These are phyloP conservation scores for Amphipoea lucens DNA, from an alignment of 2,888 invertebrate species.

Conservation along the genomic window DNA sequence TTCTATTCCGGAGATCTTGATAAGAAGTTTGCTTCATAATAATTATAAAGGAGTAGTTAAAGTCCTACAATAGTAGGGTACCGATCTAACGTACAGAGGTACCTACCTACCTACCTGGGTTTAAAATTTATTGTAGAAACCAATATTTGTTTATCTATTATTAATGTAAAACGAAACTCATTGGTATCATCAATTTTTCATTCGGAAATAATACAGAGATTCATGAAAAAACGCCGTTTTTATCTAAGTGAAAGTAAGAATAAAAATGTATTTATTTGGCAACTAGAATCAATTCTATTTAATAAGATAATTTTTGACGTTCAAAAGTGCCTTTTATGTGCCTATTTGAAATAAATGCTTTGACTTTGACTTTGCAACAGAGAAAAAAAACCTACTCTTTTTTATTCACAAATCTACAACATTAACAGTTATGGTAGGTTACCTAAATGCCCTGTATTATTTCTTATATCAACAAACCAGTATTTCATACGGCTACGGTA, in stretches of 20 bases:
- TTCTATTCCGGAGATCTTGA: no score
- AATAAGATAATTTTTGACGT: no score
- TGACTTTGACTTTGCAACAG: no score
- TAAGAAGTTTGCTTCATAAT: no score
- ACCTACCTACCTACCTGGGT: not conserved
- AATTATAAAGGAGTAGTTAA: no score
- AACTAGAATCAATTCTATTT: no score
- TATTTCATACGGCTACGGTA: not conserved
- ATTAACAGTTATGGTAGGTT: not conserved
- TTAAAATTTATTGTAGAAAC: not conserved
- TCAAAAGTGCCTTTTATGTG: no score
- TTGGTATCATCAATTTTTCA: not conserved
- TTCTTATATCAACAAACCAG: not conserved
- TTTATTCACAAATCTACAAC: not conserved
- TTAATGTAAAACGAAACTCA: not conserved
- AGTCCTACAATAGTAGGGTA: no score
- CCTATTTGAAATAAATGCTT: no score
- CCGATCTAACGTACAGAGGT: no score
- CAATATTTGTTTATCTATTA: not conserved
- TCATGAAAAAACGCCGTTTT: not conserved
- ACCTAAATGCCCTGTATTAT: not conserved
- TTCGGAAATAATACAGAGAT: not conserved
- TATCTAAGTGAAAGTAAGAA: no score
- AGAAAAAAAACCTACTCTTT: not conserved
- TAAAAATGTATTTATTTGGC: no score